Evolutionary conservation across 2,113 vertebrate species (phyloP).

Genomic region (Montifringilla adamsi): DNA sequence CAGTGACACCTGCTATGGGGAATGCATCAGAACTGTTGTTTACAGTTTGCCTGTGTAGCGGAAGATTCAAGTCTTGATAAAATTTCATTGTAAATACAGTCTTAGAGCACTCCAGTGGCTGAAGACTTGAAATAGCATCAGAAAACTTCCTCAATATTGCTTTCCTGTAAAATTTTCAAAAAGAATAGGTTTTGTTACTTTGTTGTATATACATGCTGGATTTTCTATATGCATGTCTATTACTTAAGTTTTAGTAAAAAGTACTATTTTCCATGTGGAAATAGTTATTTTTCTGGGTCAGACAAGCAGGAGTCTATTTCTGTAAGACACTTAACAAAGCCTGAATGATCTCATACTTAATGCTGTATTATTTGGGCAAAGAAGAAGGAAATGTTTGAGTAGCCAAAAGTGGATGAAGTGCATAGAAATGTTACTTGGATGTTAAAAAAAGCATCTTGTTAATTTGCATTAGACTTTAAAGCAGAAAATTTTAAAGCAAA

Average conservation of each 20-base stretch:
- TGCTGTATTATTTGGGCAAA: neutral
- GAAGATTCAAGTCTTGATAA: neutral
- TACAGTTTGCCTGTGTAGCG: neutral
- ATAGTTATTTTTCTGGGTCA: conserved; percentile 12
- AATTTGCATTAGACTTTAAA: neutral
- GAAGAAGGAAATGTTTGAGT: neutral
- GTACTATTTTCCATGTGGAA: neutral
- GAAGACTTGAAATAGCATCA: neutral
- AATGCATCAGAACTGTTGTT: neutral
- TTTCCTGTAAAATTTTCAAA: neutral
- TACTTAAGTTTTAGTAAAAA: neutral
- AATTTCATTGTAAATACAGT: neutral
- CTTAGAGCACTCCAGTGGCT: neutral
- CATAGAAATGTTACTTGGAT: neutral
- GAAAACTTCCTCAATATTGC: neutral
- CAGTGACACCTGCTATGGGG: neutral
- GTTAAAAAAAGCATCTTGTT: neutral
- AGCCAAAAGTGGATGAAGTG: neutral
- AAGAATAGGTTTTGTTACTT: neutral
- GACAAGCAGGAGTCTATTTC: conserved; percentile 4
- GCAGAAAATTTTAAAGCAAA: neutral
- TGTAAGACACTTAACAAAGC: neutral
- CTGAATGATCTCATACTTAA: conserved; percentile 38
- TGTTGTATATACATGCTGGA: neutral
- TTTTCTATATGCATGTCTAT: neutral